Conservation (phyloP, 2,113 vertebrate species). For the Pipa parva region DNA sequence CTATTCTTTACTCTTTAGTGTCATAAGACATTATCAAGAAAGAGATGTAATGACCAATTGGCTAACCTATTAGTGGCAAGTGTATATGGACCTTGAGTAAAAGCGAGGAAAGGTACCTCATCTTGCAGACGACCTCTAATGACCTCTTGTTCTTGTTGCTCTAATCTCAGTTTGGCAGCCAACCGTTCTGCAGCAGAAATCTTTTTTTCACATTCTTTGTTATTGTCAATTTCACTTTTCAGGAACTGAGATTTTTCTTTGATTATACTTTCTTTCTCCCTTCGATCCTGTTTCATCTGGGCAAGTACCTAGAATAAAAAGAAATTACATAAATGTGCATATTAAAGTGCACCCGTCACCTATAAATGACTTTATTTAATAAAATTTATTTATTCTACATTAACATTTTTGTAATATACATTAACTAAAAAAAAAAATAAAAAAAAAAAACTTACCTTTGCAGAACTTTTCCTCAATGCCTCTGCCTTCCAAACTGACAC, state of each 20-base stretch:
- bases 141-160: slow-evolving; percentile 68
- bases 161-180: slow-evolving; percentile 60
- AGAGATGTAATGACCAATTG: background rate
- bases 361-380: no score
- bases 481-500: no score
- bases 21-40: background rate
- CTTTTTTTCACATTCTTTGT: slow-evolving; percentile 78
- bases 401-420: no score
- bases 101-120: slow-evolving; percentile 62
- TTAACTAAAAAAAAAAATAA: no score
- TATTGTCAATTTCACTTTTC: slow-evolving; percentile 77
- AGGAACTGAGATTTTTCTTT: slow-evolving; percentile 76
- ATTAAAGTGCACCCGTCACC: no score
- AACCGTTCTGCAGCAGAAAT: slow-evolving; percentile 63
- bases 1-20: no score
- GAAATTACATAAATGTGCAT: background rate
- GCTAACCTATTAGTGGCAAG: background rate
- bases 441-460: no score
- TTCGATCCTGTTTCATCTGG: slow-evolving; percentile 68
- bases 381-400: no score
- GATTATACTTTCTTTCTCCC: slow-evolving; percentile 67
- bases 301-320: slow-evolving; percentile 65
- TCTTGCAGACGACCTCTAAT: slow-evolving; percentile 65
- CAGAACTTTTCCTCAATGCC: no score
- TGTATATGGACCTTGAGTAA: background rate